Evolutionary conservation across 64 coral and sea anemone species (phyloP).

Genomic region (Dendrophyllia cribrosa): DNA sequence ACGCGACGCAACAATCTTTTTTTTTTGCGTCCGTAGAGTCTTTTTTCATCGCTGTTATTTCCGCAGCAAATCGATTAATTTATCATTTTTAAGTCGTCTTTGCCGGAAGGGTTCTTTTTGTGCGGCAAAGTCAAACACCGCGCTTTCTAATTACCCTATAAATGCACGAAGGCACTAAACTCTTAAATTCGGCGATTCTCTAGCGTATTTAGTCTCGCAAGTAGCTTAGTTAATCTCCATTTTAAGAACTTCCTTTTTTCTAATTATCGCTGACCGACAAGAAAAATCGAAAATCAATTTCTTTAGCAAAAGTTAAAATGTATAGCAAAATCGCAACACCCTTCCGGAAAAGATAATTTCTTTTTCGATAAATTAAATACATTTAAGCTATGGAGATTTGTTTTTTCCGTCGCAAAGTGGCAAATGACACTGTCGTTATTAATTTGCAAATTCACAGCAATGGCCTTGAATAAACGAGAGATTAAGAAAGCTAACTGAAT

Average conservation of each 20-base stretch:
- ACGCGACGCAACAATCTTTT: background rate
- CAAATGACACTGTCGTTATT: background rate
- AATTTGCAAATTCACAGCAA: slow-evolving; percentile 16
- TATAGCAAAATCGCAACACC: slow-evolving; percentile 20
- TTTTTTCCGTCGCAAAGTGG: slow-evolving; percentile 2
- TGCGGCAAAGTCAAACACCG: slow-evolving; percentile 27
- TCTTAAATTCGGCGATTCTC: background rate
- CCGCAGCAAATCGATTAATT: slow-evolving; percentile 30
- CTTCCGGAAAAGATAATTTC: slow-evolving; percentile 36
- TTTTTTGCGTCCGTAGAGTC: background rate
- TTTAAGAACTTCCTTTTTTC: background rate
- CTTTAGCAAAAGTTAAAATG: background rate
- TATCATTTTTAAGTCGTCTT: slow-evolving; percentile 40
- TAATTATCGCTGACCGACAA: background rate
- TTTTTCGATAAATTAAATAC: slow-evolving; percentile 30
- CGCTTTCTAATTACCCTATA: background rate
- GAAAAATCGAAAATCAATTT: background rate
- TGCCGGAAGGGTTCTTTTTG: slow-evolving; percentile 31
- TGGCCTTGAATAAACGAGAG: slow-evolving; percentile 8
- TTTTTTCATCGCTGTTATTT: background rate
- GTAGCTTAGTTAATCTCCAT: slow-evolving; percentile 19
- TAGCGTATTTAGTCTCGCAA: background rate
- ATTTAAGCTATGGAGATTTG: slow-evolving; percentile 14
- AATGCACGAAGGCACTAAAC: background rate
- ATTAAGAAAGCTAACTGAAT: background rate